Evolutionary conservation across 2,888 invertebrate genomes (phyloP).

Genomic region (Linnaemya vulpina): DNA sequence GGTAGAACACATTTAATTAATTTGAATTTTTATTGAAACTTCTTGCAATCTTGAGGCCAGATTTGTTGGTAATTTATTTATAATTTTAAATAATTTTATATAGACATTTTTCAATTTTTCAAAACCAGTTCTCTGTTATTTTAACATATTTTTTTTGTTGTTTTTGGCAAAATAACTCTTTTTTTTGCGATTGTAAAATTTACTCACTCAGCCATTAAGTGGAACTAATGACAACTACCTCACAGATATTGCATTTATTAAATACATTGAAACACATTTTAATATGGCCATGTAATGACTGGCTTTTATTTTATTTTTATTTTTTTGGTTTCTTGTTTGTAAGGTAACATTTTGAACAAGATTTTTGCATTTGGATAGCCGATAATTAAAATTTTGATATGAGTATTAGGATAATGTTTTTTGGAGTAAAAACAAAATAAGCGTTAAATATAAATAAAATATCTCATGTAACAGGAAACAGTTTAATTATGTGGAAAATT

Average conservation of each 20-base stretch:
- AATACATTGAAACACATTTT: constrained; percentile 23
- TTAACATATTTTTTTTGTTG: constrained; percentile 21
- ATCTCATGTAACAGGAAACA: background rate
- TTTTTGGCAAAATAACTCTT: constrained; percentile 11
- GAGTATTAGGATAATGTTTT: constrained; percentile 32
- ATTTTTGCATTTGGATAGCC: constrained; percentile 45
- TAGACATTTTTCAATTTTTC: background rate
- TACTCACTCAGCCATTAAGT: constrained; percentile 61
- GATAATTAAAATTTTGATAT: constrained; percentile 50
- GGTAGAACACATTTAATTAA: constrained; percentile 27
- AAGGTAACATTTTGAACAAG: constrained; percentile 39
- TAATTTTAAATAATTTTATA: background rate
- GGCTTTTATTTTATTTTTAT: too few relatives aligned
- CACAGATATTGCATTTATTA: constrained; percentile 15
- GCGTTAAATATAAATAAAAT: background rate
- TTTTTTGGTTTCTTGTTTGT: constrained; percentile 11
- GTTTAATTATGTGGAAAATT: background rate
- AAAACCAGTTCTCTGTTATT: constrained; percentile 34
- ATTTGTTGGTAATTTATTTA: constrained; percentile 3
- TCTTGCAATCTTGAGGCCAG: background rate
- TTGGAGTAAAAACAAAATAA: background rate
- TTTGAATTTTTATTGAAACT: constrained; percentile 46
- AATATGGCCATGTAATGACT: constrained; percentile 14
- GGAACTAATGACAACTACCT: constrained; percentile 68
- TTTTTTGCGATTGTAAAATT: constrained; percentile 47